A percentile compares a stretch with the other conserved stretches of the same genome.
These are phyloP conservation scores for Xiphias gladius DNA, from an alignment of 2,113 vertebrate genomes.

Conservation along the genomic window DNA sequence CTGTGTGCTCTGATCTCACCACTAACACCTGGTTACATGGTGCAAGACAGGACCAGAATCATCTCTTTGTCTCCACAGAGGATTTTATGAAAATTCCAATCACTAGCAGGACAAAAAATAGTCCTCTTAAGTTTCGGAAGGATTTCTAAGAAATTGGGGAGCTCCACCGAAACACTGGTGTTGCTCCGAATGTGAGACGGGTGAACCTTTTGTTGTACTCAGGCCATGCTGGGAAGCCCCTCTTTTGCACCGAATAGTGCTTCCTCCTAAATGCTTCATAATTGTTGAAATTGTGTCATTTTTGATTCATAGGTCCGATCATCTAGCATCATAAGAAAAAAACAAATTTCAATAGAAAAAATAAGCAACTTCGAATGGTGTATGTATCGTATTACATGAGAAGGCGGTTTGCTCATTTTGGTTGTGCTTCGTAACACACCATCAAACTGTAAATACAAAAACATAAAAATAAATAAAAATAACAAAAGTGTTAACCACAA, in stretches of 20 bases:
- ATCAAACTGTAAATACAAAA: not conserved
- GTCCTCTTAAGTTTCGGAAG: slow-evolving; percentile 42
- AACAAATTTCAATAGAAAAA: not conserved
- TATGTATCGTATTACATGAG: not conserved
- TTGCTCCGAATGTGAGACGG: slow-evolving; percentile 17
- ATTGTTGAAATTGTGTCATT: not conserved
- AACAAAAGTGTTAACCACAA: slow-evolving; percentile 14
- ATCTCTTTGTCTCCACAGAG: not conserved
- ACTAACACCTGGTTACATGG: slow-evolving; percentile 25
- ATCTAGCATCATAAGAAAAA: too few relatives aligned
- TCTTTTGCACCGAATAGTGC: not conserved
- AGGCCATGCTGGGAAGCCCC: not conserved
- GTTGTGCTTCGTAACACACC: not conserved
- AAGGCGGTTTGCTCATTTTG: not conserved
- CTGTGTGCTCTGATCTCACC: slow-evolving; percentile 39
- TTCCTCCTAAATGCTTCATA: not conserved
- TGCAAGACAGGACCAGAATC: slow-evolving; percentile 8
- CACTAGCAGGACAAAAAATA: slow-evolving; percentile 4
- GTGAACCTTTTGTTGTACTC: not conserved
- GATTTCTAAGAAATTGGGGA: slow-evolving; percentile 55
- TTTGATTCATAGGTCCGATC: not conserved
- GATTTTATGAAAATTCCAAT: slow-evolving; percentile 41
- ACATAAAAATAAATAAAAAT: too few relatives aligned
- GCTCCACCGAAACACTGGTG: slow-evolving; percentile 42
- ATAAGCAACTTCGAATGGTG: not conserved